phyloP scores from a whole-genome alignment of 2,888 invertebrate genomes.

The Ganaspis brasiliensis region DNA sequence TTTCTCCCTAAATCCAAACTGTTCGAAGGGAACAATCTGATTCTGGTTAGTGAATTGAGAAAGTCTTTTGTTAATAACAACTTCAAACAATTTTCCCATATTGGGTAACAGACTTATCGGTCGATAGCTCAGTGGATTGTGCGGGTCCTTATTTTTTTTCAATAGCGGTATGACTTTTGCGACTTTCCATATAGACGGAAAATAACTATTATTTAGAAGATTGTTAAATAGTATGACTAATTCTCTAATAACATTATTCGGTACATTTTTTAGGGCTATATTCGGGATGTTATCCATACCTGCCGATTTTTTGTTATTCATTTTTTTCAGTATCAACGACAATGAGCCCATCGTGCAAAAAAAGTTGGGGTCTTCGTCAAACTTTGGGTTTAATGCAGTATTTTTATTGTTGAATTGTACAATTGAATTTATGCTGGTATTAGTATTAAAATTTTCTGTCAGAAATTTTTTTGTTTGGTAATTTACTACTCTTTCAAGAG shows the following conservation, averaged over 20 bases:
- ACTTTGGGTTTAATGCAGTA: no score
- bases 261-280: constrained; percentile 47
- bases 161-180: constrained; percentile 42
- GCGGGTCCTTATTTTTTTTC: constrained; percentile 43
- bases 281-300: constrained; percentile 49
- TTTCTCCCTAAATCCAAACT: constrained; percentile 57
- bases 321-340: not conserved
- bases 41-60: not conserved
- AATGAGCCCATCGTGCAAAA: no score
- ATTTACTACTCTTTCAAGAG: no score
- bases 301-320: constrained; percentile 51
- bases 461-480: no score
- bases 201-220: constrained; percentile 40
- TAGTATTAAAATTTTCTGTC: no score
- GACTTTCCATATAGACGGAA: constrained; percentile 47
- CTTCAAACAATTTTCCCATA: constrained; percentile 48
- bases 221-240: constrained; percentile 54
- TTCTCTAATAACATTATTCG: not conserved
- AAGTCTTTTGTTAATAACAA: constrained; percentile 47
- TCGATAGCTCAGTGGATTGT: constrained; percentile 38
- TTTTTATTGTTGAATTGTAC: no score
- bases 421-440: no score
- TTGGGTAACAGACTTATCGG: constrained; percentile 49
- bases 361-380: not conserved
- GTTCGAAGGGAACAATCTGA: constrained; percentile 48